Evolutionary conservation across 2,113 vertebrate species (phyloP).

Genomic region (Seriola rivoliana): DNA sequence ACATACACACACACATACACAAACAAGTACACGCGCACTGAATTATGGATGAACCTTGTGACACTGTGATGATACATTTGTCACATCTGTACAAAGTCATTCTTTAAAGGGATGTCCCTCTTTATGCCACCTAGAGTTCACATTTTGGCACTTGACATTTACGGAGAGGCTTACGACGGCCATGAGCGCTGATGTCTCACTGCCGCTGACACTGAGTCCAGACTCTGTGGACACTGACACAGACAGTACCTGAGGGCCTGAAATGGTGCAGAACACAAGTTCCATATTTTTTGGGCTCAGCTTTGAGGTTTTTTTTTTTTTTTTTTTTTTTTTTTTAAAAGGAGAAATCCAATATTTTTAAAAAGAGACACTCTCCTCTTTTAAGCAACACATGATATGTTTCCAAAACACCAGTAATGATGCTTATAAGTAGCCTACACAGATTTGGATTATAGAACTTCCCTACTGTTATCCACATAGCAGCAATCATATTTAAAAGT

Average conservation of each 20-base stretch:
- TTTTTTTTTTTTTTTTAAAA: no score
- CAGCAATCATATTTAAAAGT: not conserved
- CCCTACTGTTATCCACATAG: not conserved
- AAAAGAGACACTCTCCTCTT: not conserved
- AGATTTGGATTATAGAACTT: not conserved
- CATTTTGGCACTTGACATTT: constrained; percentile 82
- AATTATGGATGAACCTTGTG: constrained; percentile 80
- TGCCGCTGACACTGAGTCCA: constrained; percentile 64
- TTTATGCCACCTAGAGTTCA: constrained; percentile 74
- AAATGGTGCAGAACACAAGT: constrained; percentile 28
- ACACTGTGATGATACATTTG: constrained; percentile 79
- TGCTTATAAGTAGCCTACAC: not conserved
- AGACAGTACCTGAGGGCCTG: constrained; percentile 57
- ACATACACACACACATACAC: constrained; percentile 28
- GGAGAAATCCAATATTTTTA: constrained; percentile 13
- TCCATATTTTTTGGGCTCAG: constrained; percentile 34
- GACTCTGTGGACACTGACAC: constrained; percentile 56
- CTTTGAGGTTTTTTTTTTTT: not conserved
- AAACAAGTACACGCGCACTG: constrained; percentile 58
- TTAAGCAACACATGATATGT: not conserved
- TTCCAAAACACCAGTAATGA: not conserved
- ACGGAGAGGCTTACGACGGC: constrained; percentile 64
- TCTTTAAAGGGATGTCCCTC: constrained; percentile 72
- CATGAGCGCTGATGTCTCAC: constrained; percentile 70
- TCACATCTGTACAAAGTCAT: constrained; percentile 76